phyloP scores from a whole-genome alignment of 2,888 invertebrate species.

The Brachyopa scutellaris region DNA sequence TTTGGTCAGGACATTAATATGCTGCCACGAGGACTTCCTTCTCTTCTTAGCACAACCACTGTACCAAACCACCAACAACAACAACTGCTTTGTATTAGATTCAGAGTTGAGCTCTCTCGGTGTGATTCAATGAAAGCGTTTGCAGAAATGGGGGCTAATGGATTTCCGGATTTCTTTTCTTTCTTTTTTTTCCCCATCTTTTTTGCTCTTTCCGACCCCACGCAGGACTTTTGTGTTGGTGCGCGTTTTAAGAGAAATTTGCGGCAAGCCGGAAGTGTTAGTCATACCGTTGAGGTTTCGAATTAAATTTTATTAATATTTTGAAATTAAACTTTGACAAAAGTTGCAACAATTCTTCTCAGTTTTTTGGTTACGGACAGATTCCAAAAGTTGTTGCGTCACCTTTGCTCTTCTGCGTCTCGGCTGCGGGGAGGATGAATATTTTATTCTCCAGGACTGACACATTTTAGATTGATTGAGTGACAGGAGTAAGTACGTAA shows the following conservation, averaged over 20 bases:
- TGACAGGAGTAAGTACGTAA: constrained; percentile 46
- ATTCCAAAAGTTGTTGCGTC: not conserved
- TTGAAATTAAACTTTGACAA: constrained; percentile 40
- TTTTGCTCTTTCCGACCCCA: not conserved
- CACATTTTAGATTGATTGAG: constrained; percentile 56
- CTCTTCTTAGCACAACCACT: not conserved
- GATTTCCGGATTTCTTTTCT: constrained; percentile 60
- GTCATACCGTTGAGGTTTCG: constrained; percentile 32
- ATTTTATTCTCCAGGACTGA: constrained; percentile 38
- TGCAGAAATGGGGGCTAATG: constrained; percentile 61
- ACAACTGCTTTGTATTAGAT: constrained; percentile 36
- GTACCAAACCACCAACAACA: not conserved
- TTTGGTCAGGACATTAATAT: constrained; percentile 72
- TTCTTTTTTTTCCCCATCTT: not conserved
- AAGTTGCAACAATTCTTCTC: not conserved
- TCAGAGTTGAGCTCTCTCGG: not conserved
- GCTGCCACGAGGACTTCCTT: constrained; percentile 33
- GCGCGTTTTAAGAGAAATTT: constrained; percentile 45
- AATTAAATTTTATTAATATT: constrained; percentile 56
- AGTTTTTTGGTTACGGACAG: not conserved
- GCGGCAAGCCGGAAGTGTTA: constrained; percentile 43
- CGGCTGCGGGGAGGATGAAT: constrained; percentile 9
- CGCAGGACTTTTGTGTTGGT: not conserved
- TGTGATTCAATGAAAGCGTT: constrained; percentile 40
- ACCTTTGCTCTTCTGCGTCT: constrained; percentile 27